A percentile compares a stretch with the other conserved stretches of the same genome.
Evolutionary conservation across 2,113 vertebrate species (phyloP).

Genomic region (Neogale vison): DNA sequence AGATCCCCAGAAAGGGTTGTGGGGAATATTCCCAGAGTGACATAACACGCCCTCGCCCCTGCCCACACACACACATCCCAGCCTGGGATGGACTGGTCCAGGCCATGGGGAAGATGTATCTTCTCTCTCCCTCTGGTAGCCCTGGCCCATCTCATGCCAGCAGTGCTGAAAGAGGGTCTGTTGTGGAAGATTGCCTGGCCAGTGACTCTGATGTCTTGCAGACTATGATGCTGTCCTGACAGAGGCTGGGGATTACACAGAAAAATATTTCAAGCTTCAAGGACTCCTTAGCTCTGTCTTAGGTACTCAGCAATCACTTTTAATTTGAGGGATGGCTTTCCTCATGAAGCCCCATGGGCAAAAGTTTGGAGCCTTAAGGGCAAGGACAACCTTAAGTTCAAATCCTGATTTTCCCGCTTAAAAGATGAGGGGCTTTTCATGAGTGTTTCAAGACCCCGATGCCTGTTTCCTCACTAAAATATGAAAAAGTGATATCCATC

Average conservation of each 20-base stretch:
- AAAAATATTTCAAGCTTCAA: slow-evolving; percentile 91
- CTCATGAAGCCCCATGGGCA: rapidly evolving
- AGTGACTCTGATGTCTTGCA: slow-evolving; percentile 78
- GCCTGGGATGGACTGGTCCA: too few relatives aligned
- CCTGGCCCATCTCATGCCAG: background rate
- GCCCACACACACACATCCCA: background rate
- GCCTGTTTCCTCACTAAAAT: background rate
- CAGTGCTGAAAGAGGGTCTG: background rate
- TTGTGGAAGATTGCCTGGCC: background rate
- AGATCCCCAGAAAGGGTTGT: too few relatives aligned
- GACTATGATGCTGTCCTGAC: slow-evolving; percentile 94
- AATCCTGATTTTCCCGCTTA: background rate
- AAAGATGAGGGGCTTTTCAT: background rate
- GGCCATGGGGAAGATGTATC: background rate
- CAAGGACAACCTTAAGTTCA: background rate
- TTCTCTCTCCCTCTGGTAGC: background rate
- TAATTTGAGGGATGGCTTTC: background rate
- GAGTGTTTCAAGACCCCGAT: background rate
- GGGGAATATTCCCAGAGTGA: background rate
- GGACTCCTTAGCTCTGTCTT: slow-evolving; percentile 87
- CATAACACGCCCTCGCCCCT: rapidly evolving
- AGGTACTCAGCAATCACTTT: slow-evolving; percentile 80
- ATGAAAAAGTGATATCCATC: background rate
- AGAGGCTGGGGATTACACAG: slow-evolving; percentile 94
- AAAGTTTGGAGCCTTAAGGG: background rate